These are phyloP conservation scores for Stictonetta naevosa DNA, from an alignment of 2,113 vertebrate species.

Conservation along the genomic window DNA sequence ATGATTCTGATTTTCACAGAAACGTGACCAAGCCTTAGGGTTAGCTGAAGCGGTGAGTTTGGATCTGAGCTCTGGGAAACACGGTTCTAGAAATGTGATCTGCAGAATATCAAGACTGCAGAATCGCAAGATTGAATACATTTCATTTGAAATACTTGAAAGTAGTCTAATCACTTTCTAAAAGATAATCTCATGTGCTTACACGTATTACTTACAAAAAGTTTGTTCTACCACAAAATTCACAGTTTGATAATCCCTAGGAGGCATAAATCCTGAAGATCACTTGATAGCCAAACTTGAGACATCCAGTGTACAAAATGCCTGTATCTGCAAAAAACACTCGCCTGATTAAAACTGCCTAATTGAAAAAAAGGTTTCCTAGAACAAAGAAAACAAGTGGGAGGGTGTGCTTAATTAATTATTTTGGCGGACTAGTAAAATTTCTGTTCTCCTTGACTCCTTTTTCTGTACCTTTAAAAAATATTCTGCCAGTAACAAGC, in stretches of 20 bases:
- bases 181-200: background rate
- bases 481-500: background rate
- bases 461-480: background rate
- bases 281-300: background rate
- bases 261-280: background rate
- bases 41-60: background rate
- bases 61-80: background rate
- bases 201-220: background rate
- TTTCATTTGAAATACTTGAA: background rate
- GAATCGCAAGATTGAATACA: background rate
- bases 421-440: background rate
- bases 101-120: background rate
- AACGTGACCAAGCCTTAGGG: background rate
- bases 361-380: background rate
- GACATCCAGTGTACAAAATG: background rate
- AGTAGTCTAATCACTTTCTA: background rate
- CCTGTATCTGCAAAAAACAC: background rate
- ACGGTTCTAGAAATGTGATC: background rate
- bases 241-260: background rate
- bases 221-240: background rate
- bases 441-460: background rate
- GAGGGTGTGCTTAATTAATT: background rate
- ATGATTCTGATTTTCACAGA: background rate
- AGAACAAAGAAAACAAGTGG: background rate
- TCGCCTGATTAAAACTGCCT: background rate